Evolutionary conservation across 2,113 vertebrate species (phyloP).

Genomic region (Oncorhynchus masou): DNA sequence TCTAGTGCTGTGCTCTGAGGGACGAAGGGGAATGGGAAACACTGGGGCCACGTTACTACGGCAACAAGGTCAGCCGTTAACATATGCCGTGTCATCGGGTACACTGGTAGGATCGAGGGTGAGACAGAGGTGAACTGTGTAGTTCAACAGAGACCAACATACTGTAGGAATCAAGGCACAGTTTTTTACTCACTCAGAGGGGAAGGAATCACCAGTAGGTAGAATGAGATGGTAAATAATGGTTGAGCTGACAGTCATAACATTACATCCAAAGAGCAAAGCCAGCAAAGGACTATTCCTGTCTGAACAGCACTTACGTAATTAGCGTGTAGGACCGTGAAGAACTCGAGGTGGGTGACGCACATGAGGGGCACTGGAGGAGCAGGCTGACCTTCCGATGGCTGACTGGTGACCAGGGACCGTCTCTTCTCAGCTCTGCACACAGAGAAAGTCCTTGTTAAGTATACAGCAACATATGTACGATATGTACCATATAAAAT

Average conservation of each 20-base stretch:
- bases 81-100: neutral
- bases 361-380: conserved; percentile 97
- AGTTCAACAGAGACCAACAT: neutral
- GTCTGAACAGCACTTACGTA: conserved; percentile 79
- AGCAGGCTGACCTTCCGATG: conserved; percentile 90
- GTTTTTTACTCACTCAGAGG: neutral
- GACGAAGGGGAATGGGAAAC: no score
- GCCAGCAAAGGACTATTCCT: no score
- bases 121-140: neutral
- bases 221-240: neutral
- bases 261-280: no score
- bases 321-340: conserved; percentile 93
- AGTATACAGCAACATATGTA: no score
- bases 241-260: neutral
- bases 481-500: no score
- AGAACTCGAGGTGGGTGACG: conserved; percentile 95
- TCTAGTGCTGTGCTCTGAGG: no score
- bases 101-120: neutral
- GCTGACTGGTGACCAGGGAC: conserved; percentile 84
- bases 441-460: neutral
- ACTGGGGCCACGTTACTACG: neutral
- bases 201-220: no score
- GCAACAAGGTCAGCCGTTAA: neutral
- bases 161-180: neutral
- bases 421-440: conserved; percentile 82